These are phyloP conservation scores for Aptenodytes patagonicus DNA, from an alignment of 2,113 vertebrate genomes.

Conservation along the genomic window DNA sequence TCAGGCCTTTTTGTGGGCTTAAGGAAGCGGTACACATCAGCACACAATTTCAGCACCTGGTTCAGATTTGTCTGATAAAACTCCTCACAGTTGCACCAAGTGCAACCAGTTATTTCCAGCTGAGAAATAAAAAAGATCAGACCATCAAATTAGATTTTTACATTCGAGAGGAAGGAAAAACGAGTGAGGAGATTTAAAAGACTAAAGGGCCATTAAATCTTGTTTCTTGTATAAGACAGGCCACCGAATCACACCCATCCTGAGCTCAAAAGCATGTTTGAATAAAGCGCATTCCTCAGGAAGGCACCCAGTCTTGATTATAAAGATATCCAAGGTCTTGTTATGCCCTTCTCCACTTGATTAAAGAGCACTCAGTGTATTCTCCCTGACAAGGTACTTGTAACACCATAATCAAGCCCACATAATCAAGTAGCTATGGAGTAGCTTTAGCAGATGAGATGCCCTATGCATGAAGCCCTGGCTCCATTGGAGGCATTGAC, in stretches of 20 bases:
- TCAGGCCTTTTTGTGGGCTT: background rate
- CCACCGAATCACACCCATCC: background rate
- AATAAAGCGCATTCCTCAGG: background rate
- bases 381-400: background rate
- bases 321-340: background rate
- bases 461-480: background rate
- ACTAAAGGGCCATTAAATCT: background rate
- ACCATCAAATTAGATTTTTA: background rate
- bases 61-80: background rate
- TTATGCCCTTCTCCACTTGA: background rate
- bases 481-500: background rate
- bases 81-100: background rate
- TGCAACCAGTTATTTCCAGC: background rate
- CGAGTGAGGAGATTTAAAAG: background rate
- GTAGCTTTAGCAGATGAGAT: background rate
- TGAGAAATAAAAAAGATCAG: background rate
- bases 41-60: background rate
- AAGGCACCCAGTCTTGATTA: background rate
- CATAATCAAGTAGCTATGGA: background rate
- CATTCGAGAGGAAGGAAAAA: background rate
- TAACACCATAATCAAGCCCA: background rate
- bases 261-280: background rate
- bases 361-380: background rate
- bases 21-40: background rate
- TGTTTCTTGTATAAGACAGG: background rate